These are phyloP conservation scores for Drosophila tristis DNA, from an alignment of 1,140 invertebrate species.

Conservation along the genomic window DNA sequence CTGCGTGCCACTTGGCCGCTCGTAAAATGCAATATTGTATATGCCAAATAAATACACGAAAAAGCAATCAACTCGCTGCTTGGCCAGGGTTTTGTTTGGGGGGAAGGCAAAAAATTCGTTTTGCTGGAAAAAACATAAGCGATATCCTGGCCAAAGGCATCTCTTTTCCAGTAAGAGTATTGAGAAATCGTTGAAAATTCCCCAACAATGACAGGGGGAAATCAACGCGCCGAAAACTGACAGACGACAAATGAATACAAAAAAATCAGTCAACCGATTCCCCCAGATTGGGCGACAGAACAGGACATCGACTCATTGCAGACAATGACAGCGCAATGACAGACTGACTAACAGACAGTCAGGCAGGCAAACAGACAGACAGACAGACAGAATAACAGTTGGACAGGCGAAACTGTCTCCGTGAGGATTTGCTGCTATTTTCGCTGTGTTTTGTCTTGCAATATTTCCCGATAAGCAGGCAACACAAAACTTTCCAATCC, in stretches of 20 bases:
- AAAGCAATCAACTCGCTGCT: slow-evolving; percentile 65
- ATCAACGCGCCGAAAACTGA: slow-evolving; percentile 74
- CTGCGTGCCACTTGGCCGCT: not conserved
- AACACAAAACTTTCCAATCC: slow-evolving; percentile 33
- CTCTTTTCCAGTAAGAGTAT: slow-evolving; percentile 10
- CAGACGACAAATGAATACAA: slow-evolving; percentile 71
- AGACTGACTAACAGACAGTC: slow-evolving; percentile 44
- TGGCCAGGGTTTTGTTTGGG: slow-evolving; percentile 12
- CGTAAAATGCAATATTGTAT: slow-evolving; percentile 37
- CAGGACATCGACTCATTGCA: slow-evolving; percentile 25
- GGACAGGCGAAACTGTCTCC: not conserved
- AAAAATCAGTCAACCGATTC: slow-evolving; percentile 43
- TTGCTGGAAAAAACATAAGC: too few species aligned
- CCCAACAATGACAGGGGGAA: slow-evolving; percentile 69
- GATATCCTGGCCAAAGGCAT: not conserved
- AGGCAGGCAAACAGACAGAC: slow-evolving; percentile 15
- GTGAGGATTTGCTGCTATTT: slow-evolving; percentile 15
- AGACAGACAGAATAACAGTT: slow-evolving; percentile 34
- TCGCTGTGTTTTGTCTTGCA: slow-evolving; percentile 35
- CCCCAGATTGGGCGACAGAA: slow-evolving; percentile 40
- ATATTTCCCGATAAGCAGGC: slow-evolving; percentile 56
- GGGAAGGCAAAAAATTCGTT: not conserved
- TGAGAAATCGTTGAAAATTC: slow-evolving; percentile 12
- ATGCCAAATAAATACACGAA: slow-evolving; percentile 75
- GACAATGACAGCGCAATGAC: slow-evolving; percentile 37